Base-by-base conservation (phyloP, 2,797 vertebrate genomes). In the Sorex maritimensis region DNA sequence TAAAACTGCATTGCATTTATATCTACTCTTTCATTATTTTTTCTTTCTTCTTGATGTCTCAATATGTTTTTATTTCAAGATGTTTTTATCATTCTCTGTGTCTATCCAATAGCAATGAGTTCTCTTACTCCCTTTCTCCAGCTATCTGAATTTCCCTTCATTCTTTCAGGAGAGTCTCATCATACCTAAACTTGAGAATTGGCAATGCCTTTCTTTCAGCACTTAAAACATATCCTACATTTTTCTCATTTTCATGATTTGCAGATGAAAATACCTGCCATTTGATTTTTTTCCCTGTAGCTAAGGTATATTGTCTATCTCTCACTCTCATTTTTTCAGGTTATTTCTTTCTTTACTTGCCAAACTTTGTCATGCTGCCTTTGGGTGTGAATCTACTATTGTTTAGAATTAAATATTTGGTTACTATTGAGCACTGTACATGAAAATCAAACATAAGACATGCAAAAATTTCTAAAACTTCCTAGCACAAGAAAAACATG, bases 341-440 rank as follows among this genome's bases (percentile, higher is more conserved):
- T 68, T 77, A 46, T 52, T 87, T 89, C 14, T 79, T 92, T 75
- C 11, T 88, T 88, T 58, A 65, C 1, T 85, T 92, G 69, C 82
- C 24, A 86, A 78, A 86, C 46, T 86, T 91, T 63, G 46, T 72
- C 28, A 63, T 78, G 28, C 30, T 74, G 19, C 81, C 26, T 81
- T 26, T 69, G 68, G 24, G 15, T 30, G 2, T 82, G 13, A 65
- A 9, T 34, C 0, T 14, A 23, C 12, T 68, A 13, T 89, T 79
- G 49, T 46, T 85, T 78, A 46, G 10, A 65, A 86, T 67, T 58
- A 30, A 80, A 46, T 38, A 30, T 88, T 15, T 26, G 69, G 86
- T 71, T 61, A 71, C 1, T 88, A 93, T 79, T 73, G 21, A 75
- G 71, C 9, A 38, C 63, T 71, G 65, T 15, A 23, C 9, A 34